Evolutionary conservation across 2,113 vertebrate genomes (phyloP).

Genomic region (Microtus pennsylvanicus): DNA sequence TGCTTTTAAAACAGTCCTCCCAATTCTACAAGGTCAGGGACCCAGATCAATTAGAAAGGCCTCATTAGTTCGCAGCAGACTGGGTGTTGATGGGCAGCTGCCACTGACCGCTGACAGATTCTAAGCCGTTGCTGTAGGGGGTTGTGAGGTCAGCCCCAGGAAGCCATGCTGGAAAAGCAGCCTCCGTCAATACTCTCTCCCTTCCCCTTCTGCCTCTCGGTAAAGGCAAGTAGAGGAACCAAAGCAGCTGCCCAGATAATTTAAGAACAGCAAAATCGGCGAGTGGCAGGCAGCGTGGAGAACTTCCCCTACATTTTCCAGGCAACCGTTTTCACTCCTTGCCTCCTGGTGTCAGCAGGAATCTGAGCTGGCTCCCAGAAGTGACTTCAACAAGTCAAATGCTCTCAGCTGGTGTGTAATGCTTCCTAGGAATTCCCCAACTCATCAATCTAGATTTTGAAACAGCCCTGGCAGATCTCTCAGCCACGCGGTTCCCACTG

Average conservation of each 20-base stretch:
- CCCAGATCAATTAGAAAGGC: slow-evolving; percentile 59
- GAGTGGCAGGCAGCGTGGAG: slow-evolving; percentile 28
- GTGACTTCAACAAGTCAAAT: slow-evolving; percentile 54
- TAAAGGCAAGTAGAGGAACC: slow-evolving; percentile 3
- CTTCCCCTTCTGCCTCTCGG: slow-evolving; percentile 37
- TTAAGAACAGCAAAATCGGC: slow-evolving; percentile 62
- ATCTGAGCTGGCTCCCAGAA: slow-evolving; percentile 55
- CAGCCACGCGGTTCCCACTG: neutral
- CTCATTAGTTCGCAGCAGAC: slow-evolving; percentile 28
- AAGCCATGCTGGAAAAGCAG: neutral
- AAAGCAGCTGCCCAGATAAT: slow-evolving; percentile 56
- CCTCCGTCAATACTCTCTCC: neutral
- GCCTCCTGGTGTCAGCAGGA: neutral
- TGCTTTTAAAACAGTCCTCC: slow-evolving; percentile 15
- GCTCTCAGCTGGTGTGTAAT: slow-evolving; percentile 42
- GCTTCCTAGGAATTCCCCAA: slow-evolving; percentile 42
- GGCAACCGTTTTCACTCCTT: slow-evolving; percentile 47
- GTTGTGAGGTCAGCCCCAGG: neutral
- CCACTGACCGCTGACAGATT: neutral
- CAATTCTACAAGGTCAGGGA: slow-evolving; percentile 6
- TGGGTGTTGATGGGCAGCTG: neutral
- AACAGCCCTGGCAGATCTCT: slow-evolving; percentile 53
- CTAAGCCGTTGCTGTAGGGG: neutral
- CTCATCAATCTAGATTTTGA: slow-evolving; percentile 64
- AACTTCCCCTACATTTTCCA: slow-evolving; percentile 43